A percentile compares a stretch with the other conserved stretches of the same genome.
phyloP scores from a whole-genome alignment of 2,797 vertebrate species.

The Chelmon rostratus region DNA sequence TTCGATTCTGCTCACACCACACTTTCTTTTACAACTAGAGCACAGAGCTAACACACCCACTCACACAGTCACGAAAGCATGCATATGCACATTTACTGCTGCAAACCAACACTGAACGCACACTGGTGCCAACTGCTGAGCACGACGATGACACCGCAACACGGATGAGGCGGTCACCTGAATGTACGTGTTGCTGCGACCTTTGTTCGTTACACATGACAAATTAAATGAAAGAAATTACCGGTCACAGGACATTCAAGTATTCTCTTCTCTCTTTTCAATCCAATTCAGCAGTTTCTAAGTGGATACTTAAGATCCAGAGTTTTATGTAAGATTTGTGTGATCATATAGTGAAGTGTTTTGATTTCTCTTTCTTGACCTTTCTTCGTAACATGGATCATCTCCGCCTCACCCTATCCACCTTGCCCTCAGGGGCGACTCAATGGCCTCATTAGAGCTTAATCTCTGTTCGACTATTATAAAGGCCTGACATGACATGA shows the following conservation, averaged over 20 bases:
- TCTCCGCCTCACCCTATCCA: constrained; percentile 37
- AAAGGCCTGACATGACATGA: constrained; percentile 62
- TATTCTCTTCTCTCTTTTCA: neutral
- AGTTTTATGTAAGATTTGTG: neutral
- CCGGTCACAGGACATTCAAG: neutral
- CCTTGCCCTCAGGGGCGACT: constrained; percentile 64
- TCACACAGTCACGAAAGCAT: constrained; percentile 41
- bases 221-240: constrained; percentile 3
- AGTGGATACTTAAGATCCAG: neutral
- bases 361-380: neutral
- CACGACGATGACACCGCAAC: constrained; percentile 19
- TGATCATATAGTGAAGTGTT: neutral
- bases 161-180: constrained; percentile 15
- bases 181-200: constrained; percentile 4
- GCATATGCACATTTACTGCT: constrained; percentile 49
- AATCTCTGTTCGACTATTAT: neutral
- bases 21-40: constrained; percentile 63
- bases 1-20: constrained; percentile 41
- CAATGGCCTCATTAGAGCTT: constrained; percentile 36
- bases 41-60: constrained; percentile 62
- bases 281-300: neutral
- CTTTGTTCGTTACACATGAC: constrained; percentile 13
- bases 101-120: constrained; percentile 35
- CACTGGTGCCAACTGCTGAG: constrained; percentile 36
- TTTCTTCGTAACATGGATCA: neutral